Percentiles rank a stretch among this genome's conserved stretches.
These are phyloP conservation scores for Zoroaster sp. DNA, from an alignment of 53 echinoderm and acorn worm species.

Conservation along the genomic window DNA sequence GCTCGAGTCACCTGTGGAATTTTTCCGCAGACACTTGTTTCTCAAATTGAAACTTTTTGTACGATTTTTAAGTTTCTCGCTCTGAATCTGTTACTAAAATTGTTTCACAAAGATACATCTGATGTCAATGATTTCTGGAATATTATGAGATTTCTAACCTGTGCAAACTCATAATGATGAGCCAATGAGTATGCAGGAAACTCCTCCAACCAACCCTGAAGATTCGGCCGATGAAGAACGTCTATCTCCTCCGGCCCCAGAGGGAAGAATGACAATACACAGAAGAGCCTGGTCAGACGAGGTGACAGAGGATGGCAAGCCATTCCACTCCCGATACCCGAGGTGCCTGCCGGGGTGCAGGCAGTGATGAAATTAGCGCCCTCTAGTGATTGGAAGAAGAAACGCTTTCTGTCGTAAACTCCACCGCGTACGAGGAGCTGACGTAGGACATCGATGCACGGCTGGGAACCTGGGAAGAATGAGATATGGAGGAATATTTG, in stretches of 20 bases:
- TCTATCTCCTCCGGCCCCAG: conserved; percentile 62
- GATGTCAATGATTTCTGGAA: too few species aligned
- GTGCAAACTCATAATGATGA: conserved; percentile 85
- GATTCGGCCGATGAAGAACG: conserved; percentile 60
- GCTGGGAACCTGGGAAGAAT: conserved; percentile 63
- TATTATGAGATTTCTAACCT: conserved; percentile 52
- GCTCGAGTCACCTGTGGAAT: too few species aligned
- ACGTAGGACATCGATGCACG: conserved; percentile 82
- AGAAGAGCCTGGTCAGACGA: conserved; percentile 68
- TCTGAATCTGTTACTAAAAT: too few species aligned
- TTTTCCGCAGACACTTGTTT: too few species aligned
- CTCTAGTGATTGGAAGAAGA: conserved; percentile 78
- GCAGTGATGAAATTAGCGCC: conserved; percentile 72
- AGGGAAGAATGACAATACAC: conserved; percentile 70
- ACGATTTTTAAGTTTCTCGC: too few species aligned
- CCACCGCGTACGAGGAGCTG: conserved; percentile 76
- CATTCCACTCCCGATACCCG: conserved; percentile 75
- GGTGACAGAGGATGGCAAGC: conserved; percentile 69
- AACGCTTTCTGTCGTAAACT: conserved; percentile 73
- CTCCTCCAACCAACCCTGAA: conserved; percentile 93
- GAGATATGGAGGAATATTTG: not conserved
- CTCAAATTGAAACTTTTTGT: too few species aligned
- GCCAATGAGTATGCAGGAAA: conserved; percentile 92
- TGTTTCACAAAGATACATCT: too few species aligned
- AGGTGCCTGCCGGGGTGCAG: conserved; percentile 64